Conservation (phyloP, 2,888 invertebrate genomes). For the Ochlodes sylvanus region DNA sequence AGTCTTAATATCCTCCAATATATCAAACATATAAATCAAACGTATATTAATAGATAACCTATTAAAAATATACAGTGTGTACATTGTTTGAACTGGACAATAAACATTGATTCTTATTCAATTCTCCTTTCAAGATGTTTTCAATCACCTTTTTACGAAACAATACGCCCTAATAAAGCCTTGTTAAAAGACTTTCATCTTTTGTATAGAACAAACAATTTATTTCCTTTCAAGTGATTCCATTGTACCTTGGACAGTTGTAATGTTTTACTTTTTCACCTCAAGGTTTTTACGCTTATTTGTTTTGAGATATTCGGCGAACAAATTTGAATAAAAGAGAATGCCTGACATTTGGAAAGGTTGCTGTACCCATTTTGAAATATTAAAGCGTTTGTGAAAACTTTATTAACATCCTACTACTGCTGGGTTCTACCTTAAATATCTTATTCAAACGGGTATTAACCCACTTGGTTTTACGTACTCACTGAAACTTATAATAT, state of each 20-base stretch:
- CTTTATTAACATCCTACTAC: no score
- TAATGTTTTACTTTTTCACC: slow-evolving; percentile 16
- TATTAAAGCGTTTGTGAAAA: no score
- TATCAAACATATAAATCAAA: no score
- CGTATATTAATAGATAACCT: no score
- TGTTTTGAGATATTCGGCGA: not conserved
- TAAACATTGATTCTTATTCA: slow-evolving; percentile 16
- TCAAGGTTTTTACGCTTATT: slow-evolving; percentile 10
- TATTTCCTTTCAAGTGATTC: slow-evolving; percentile 39
- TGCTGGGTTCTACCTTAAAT: no score
- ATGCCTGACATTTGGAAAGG: slow-evolving; percentile 1
- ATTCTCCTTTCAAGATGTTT: slow-evolving; percentile 6
- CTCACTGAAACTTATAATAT: no score
- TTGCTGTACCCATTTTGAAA: not conserved
- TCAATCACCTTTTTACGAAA: slow-evolving; percentile 19
- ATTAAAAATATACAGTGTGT: no score
- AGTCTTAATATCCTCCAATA: no score
- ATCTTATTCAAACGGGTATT: no score
- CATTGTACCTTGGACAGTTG: slow-evolving; percentile 6
- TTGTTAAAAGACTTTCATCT: slow-evolving; percentile 43
- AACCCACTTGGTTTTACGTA: no score
- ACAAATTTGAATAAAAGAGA: not conserved
- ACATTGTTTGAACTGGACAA: not conserved
- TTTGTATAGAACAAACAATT: slow-evolving; percentile 44
- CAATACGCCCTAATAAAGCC: slow-evolving; percentile 28